These are phyloP conservation scores for Idaea biselata DNA, from an alignment of 2,888 invertebrate genomes.

Conservation along the genomic window DNA sequence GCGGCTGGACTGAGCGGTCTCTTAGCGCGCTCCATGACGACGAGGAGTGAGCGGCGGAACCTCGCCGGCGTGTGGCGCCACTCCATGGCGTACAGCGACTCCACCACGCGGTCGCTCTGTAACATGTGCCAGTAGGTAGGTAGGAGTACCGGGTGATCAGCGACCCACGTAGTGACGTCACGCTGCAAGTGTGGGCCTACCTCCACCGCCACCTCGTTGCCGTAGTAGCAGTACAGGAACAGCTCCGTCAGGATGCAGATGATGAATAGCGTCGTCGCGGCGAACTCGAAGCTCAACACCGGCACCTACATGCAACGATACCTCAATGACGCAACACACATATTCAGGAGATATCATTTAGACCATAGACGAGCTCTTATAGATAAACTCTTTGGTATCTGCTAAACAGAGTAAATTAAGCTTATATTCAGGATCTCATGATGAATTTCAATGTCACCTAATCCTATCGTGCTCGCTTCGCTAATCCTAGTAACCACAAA, in stretches of 20 bases:
- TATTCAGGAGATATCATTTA: not conserved
- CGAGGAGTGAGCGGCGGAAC: constrained; percentile 55
- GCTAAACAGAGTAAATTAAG: too few relatives aligned
- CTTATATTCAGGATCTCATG: too few relatives aligned
- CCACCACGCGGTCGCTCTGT: constrained; percentile 66
- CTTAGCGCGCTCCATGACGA: constrained; percentile 68
- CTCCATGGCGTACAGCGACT: constrained; percentile 61
- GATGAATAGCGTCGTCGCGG: constrained; percentile 76
- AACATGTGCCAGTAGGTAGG: constrained; percentile 12
- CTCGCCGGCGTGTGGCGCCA: constrained; percentile 46
- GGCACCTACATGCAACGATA: constrained; percentile 40
- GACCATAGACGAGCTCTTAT: too few relatives aligned
- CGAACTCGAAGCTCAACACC: constrained; percentile 65
- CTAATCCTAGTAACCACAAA: too few relatives aligned
- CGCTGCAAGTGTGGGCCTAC: constrained; percentile 43
- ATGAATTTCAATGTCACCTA: too few relatives aligned
- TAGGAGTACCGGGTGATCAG: not conserved
- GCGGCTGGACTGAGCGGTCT: constrained; percentile 72
- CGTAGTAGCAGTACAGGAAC: constrained; percentile 80
- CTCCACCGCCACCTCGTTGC: constrained; percentile 78
- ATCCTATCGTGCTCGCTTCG: too few relatives aligned
- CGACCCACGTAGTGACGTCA: not conserved
- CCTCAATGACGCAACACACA: not conserved
- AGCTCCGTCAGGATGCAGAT: constrained; percentile 78
- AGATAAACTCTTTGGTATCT: too few relatives aligned